A percentile compares a stretch with the other conserved stretches of the same genome.
Conservation (phyloP, 2,888 invertebrate species). For the Galerucella calmariensis region DNA sequence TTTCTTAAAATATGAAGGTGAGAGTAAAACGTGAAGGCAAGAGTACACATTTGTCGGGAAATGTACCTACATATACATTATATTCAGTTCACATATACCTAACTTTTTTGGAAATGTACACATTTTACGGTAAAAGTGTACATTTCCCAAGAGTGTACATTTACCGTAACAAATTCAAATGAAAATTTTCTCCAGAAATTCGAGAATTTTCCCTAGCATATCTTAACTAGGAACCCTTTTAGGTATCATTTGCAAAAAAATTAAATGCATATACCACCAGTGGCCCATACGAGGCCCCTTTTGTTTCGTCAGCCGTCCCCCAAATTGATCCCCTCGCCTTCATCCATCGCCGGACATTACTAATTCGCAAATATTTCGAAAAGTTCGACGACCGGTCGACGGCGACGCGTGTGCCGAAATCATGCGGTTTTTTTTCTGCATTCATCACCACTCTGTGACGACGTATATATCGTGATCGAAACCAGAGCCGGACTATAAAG, state of each 20-base stretch:
- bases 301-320: conserved; percentile 12
- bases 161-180: too few relatives aligned
- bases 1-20: too few relatives aligned
- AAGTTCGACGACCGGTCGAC: conserved; percentile 25
- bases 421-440: conserved; percentile 23
- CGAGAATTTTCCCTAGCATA: background rate
- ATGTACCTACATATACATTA: too few relatives aligned
- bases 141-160: too few relatives aligned
- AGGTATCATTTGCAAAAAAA: background rate
- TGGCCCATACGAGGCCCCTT: conserved; percentile 2
- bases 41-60: too few relatives aligned
- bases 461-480: conserved; percentile 6
- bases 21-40: too few relatives aligned
- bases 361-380: conserved; percentile 27
- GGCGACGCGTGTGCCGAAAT: conserved; percentile 20
- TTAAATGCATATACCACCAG: background rate
- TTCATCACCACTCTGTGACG: conserved; percentile 22
- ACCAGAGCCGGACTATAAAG: conserved; percentile 3
- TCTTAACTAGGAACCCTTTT: background rate
- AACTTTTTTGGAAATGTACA: too few relatives aligned
- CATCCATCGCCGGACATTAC: conserved; percentile 28
- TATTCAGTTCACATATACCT: too few relatives aligned
- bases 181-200: background rate
- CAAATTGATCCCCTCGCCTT: conserved; percentile 25
- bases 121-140: too few relatives aligned